These are phyloP conservation scores for Ceratosolen fusciceps DNA, from an alignment of 1,140 invertebrate species.

Conservation along the genomic window DNA sequence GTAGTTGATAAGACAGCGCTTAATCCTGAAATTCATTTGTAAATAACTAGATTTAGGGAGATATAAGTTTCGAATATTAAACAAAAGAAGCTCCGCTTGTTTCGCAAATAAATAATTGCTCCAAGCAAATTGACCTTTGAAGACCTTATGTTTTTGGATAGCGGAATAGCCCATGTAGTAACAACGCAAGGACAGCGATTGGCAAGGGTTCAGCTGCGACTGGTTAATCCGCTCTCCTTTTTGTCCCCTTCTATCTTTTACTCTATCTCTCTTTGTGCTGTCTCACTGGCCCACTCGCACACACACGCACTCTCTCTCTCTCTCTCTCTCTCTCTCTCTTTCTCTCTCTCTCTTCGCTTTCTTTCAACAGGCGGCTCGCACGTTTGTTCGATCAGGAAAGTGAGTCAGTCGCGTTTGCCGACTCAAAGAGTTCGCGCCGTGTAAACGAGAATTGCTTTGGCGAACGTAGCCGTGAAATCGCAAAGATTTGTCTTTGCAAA, in stretches of 20 bases:
- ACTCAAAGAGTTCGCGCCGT: constrained; percentile 23
- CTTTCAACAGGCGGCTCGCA: neutral
- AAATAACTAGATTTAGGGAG: no score
- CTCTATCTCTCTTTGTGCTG: neutral
- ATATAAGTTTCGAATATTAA: neutral
- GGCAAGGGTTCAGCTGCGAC: neutral
- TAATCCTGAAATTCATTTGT: no score
- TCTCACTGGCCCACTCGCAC: neutral
- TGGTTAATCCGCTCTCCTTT: constrained; percentile 2
- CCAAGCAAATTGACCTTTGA: neutral
- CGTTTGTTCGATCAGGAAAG: neutral
- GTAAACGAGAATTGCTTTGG: neutral
- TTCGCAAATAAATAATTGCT: neutral
- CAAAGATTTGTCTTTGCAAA: neutral
- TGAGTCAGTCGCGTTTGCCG: constrained; percentile 36
- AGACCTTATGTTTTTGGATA: neutral
- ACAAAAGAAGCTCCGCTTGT: neutral
- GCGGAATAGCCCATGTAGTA: neutral
- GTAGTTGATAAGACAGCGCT: no score
- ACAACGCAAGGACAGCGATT: neutral
- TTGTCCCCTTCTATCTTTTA: neutral
- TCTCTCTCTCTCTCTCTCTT: neutral
- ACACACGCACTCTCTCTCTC: neutral
- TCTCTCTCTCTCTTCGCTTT: constrained; percentile 11
- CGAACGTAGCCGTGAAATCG: neutral